Conservation (phyloP, 2,113 vertebrate species). For the Aegithalos caudatus region DNA sequence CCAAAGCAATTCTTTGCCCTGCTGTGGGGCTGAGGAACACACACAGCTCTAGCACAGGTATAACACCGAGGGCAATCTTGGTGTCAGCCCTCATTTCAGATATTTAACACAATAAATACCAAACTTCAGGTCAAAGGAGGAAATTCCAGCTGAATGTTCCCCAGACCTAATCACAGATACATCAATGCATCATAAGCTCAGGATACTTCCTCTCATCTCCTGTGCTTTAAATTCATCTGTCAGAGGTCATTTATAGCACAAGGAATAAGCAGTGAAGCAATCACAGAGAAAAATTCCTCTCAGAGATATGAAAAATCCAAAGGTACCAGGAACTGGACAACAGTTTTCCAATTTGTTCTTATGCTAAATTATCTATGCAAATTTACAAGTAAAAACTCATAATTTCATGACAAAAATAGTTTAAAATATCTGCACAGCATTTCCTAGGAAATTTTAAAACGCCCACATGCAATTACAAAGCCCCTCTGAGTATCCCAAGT, state of each 20-base stretch:
- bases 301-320: background rate
- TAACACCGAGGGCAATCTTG: background rate
- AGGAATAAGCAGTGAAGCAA: background rate
- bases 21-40: background rate
- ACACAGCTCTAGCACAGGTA: background rate
- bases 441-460: background rate
- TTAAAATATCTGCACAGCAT: accelerated
- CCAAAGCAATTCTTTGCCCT: background rate
- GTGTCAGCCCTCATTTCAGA: background rate
- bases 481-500: accelerated
- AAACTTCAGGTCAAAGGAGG: background rate
- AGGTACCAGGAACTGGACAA: background rate
- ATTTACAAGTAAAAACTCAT: background rate
- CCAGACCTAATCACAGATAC: background rate
- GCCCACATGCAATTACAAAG: background rate
- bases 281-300: background rate
- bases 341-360: background rate
- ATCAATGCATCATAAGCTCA: background rate
- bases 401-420: background rate
- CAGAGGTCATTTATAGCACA: background rate
- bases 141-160: background rate
- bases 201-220: background rate
- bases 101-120: background rate
- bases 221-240: background rate
- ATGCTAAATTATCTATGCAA: background rate